Evolutionary conservation across 1,140 invertebrate species (phyloP).

Genomic region (Parapsyche elsis): DNA sequence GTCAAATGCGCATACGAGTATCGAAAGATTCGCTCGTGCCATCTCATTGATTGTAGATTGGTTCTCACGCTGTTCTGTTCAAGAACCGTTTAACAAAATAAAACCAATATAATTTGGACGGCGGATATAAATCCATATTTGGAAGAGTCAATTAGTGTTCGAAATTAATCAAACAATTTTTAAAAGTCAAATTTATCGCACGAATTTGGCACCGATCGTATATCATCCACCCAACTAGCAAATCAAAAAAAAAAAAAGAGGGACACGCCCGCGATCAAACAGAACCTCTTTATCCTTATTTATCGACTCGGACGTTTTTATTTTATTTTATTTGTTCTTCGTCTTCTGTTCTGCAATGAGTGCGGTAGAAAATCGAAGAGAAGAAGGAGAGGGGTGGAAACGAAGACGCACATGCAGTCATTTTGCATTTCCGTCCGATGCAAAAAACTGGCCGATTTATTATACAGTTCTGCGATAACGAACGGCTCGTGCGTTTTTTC

Average conservation of each 20-base stretch:
- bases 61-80: not conserved
- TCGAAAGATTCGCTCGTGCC: not conserved
- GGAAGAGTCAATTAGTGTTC: not conserved
- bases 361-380: not conserved
- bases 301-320: not conserved
- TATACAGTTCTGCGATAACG: slow-evolving; percentile 28
- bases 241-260: too few species aligned
- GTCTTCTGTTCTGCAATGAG: not conserved
- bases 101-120: too few species aligned
- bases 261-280: not conserved
- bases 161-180: not conserved
- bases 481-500: slow-evolving; percentile 8
- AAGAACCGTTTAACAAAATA: too few species aligned
- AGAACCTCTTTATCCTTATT: not conserved
- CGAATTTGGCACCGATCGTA: too few species aligned
- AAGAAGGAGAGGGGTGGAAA: not conserved
- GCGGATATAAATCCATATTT: too few species aligned
- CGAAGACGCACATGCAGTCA: slow-evolving; percentile 18
- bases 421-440: slow-evolving; percentile 30
- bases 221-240: too few species aligned
- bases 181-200: too few species aligned
- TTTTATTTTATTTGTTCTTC: not conserved
- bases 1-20: slow-evolving; percentile 4
- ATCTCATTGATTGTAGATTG: not conserved
- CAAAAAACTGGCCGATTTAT: slow-evolving; percentile 33